Conservation (phyloP, 2,888 invertebrate genomes). For the Hecatera dysodea region DNA sequence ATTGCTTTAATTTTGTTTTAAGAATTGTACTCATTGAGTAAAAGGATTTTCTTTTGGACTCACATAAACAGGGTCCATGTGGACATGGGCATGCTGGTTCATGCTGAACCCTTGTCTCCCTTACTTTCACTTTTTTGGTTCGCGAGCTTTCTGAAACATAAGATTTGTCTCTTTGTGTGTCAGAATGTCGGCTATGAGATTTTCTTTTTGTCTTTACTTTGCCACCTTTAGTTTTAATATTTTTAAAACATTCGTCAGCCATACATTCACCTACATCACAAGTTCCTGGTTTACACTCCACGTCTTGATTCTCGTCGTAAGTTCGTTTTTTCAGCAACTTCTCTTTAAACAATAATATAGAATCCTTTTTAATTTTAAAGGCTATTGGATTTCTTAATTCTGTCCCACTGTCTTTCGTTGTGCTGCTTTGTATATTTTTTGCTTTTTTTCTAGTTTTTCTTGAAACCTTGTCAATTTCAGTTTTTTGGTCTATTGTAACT, state of each 20-base stretch:
- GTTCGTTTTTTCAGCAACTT: slow-evolving; percentile 66
- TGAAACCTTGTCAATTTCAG: slow-evolving; percentile 33
- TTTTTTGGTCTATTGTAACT: slow-evolving; percentile 47
- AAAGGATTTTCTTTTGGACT: slow-evolving; percentile 13
- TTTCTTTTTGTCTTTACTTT: slow-evolving; percentile 13
- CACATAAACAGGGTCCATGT: neutral
- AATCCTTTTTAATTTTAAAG: slow-evolving; percentile 74
- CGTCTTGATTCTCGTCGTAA: slow-evolving; percentile 52
- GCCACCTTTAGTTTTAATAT: slow-evolving; percentile 39
- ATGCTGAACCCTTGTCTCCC: slow-evolving; percentile 26
- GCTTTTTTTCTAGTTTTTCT: slow-evolving; percentile 57
- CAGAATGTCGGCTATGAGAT: slow-evolving; percentile 19
- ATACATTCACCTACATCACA: slow-evolving; percentile 44
- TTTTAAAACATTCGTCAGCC: slow-evolving; percentile 54
- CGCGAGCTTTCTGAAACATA: slow-evolving; percentile 12
- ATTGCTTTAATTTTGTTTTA: slow-evolving; percentile 11
- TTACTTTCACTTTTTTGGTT: slow-evolving; percentile 22
- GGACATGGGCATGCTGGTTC: neutral
- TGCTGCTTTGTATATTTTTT: slow-evolving; percentile 58
- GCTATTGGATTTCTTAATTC: slow-evolving; percentile 55
- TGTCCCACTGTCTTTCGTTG: slow-evolving; percentile 51
- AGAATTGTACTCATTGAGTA: slow-evolving; percentile 13
- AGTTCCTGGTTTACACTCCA: slow-evolving; percentile 54
- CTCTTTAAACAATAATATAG: slow-evolving; percentile 70
- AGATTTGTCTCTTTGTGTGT: slow-evolving; percentile 17